These are phyloP conservation scores for Apodemia hepburni DNA, from an alignment of 2,888 invertebrate species.

Conservation along the genomic window DNA sequence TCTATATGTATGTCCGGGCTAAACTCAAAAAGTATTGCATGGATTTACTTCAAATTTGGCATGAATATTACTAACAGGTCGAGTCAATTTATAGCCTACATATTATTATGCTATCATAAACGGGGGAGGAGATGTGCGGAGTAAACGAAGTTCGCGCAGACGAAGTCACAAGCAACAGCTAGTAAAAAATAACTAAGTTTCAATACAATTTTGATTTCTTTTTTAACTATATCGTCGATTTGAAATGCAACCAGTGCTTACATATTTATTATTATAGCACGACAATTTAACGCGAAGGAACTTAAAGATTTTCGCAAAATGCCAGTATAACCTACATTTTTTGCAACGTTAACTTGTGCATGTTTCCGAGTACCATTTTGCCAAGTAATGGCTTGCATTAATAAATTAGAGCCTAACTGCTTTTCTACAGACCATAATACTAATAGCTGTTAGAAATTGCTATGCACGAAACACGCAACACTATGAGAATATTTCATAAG, in stretches of 20 bases:
- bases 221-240: too few relatives aligned
- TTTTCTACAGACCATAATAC: constrained; percentile 17
- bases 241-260: neutral
- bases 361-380: constrained; percentile 18
- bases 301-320: neutral
- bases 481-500: constrained; percentile 14
- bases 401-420: constrained; percentile 17
- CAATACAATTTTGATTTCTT: too few relatives aligned
- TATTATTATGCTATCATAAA: too few relatives aligned
- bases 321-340: constrained; percentile 9
- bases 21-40: too few relatives aligned
- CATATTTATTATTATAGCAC: neutral
- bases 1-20: too few relatives aligned
- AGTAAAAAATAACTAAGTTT: too few relatives aligned
- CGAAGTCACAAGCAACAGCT: too few relatives aligned
- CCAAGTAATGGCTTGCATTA: constrained; percentile 20
- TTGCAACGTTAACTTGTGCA: constrained; percentile 9
- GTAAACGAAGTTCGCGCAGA: too few relatives aligned
- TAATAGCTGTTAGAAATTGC: constrained; percentile 13
- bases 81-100: too few relatives aligned
- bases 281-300: neutral
- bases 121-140: too few relatives aligned
- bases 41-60: too few relatives aligned
- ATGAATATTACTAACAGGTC: too few relatives aligned
- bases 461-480: constrained; percentile 14